Evolutionary conservation across 2,797 vertebrate genomes (phyloP).

Genomic region (Anisognathus igniventris): DNA sequence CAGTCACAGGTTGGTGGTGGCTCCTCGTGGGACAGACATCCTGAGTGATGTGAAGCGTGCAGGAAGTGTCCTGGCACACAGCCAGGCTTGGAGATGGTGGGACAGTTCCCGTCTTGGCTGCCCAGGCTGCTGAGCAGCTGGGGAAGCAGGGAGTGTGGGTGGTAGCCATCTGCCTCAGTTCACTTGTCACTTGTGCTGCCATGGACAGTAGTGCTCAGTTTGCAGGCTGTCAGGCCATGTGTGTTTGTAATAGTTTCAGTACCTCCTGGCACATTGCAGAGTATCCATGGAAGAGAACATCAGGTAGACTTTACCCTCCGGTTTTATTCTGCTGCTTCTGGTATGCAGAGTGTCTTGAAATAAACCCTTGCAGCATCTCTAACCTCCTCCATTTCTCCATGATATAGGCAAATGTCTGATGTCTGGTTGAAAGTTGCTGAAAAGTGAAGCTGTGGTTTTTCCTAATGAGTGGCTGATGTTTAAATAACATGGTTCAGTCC

Average conservation of each 20-base stretch:
- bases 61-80: background rate
- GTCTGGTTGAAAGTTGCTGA: background rate
- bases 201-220: background rate
- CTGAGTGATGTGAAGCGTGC: fast-evolving
- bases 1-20: background rate
- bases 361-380: background rate
- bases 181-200: background rate
- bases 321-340: background rate
- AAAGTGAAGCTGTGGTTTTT: background rate
- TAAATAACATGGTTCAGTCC: background rate
- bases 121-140: conserved; percentile 44
- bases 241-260: background rate
- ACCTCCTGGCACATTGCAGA: background rate
- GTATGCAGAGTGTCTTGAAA: background rate
- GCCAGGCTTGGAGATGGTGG: background rate
- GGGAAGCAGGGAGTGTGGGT: background rate
- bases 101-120: background rate
- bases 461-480: background rate
- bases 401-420: background rate
- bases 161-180: conserved; percentile 38
- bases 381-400: background rate
- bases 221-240: background rate
- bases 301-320: background rate
- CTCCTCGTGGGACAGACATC: background rate
- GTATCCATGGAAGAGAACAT: background rate